Conservation (phyloP, 2,113 vertebrate species). For the Corynorhinus townsendii region DNA sequence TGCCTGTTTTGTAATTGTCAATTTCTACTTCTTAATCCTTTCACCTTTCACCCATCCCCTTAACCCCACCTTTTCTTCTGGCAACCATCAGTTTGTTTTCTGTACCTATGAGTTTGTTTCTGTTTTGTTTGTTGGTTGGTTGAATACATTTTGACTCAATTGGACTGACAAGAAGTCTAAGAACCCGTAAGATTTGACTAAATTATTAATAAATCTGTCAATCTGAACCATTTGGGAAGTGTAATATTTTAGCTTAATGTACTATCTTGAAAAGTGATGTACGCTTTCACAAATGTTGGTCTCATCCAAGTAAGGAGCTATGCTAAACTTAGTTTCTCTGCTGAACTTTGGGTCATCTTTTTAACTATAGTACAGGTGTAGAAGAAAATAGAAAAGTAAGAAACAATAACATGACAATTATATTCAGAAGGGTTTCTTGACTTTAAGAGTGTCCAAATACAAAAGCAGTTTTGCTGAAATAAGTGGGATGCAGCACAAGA, state of each 20-base stretch:
- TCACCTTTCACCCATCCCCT: neutral
- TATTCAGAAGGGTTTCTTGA: constrained; percentile 24
- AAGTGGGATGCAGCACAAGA: constrained; percentile 24
- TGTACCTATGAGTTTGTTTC: neutral
- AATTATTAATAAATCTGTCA: neutral
- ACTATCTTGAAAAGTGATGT: neutral
- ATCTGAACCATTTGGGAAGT: neutral
- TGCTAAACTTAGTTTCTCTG: constrained; percentile 17
- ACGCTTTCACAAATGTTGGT: neutral
- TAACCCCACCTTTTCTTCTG: neutral
- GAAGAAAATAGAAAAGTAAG: constrained; percentile 39
- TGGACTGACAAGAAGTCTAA: neutral
- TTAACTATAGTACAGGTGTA: constrained; percentile 3
- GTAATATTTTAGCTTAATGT: neutral
- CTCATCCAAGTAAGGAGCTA: neutral
- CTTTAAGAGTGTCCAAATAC: neutral
- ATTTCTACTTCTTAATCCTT: neutral
- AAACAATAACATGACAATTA: neutral
- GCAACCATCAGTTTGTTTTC: neutral
- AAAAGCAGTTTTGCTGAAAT: constrained; percentile 17
- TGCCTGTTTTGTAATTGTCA: neutral
- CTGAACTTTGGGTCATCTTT: constrained; percentile 11
- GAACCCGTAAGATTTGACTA: neutral
- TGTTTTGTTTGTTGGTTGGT: neutral
- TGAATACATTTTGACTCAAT: constrained; percentile 29